Base-by-base conservation (phyloP, 2,888 invertebrate genomes). In the Onchidella celtica region DNA sequence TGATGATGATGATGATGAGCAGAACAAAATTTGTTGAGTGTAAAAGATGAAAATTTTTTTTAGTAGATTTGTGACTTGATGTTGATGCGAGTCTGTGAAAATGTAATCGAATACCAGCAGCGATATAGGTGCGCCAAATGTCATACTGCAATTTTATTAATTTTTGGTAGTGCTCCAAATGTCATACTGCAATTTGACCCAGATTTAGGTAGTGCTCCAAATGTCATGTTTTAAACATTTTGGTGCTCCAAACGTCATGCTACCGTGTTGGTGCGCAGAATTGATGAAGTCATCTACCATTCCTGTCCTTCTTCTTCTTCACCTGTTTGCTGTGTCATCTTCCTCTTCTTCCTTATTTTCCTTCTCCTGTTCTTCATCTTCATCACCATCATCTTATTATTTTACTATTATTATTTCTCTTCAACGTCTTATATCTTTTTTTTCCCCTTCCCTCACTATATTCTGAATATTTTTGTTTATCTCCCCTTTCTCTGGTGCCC, bases 371-470 rank as follows among this genome's bases (percentile, higher is more conserved):
- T 57, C 4, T 57, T 57, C 57, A n/a, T 57, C 57, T 57, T 3
- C 57, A n/a, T 57, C n/a, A n/a, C 24, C 57, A 29, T 63, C 27
- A 29, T 63, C 63, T 63, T 63, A 27, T 63, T 63, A 27, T n/a
- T n/a, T n/a, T n/a, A n/a, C n/a, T n/a, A n/a, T 63, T 63, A 4
- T 63, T 63, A 27, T 63, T 63, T 9, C 32, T 63, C 63, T 63
- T 63, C 63, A 29, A 29, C 63, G 27, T 63, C 27, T 63, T 63
- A 27, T 63, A 29, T 57, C 57, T 57, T 57, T 3, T 57, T 57
- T 3, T 57, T 57, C 4, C 24, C 24, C 57, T 57, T 57, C 57
- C 24, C n/a, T n/a, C n/a, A n/a, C 24, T 24, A n/a, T 57, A 24
- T 57, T 57, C 57, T 57, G 21, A 3, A n/a, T 57, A 3, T 57